phyloP scores from a whole-genome alignment of 2,888 invertebrate genomes.

The Oscheius myriophilus region DNA sequence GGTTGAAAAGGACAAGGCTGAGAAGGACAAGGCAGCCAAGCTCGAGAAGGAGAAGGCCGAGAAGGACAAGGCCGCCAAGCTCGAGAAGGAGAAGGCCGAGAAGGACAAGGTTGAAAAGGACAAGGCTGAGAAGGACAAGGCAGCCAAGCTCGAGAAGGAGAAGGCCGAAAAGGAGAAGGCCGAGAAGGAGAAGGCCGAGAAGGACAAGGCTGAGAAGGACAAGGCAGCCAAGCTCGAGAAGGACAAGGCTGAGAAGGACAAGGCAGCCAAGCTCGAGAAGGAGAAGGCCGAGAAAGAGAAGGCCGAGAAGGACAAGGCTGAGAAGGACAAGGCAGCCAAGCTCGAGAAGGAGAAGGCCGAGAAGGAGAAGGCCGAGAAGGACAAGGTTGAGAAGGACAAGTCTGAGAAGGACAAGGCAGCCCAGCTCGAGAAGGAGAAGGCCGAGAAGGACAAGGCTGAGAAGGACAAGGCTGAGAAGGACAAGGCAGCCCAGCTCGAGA shows the following conservation, averaged over 20 bases:
- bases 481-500: conserved; percentile 13
- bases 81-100: conserved; percentile 17
- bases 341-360: conserved; percentile 17
- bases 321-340: conserved; percentile 1
- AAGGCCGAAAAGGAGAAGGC: conserved; percentile 17
- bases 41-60: conserved; percentile 12
- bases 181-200: conserved; percentile 6
- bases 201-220: conserved; percentile 10
- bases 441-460: conserved; percentile 16
- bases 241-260: conserved; percentile 8
- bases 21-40: conserved; percentile 2
- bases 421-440: conserved; percentile 9
- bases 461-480: conserved; percentile 8
- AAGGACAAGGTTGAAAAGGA: conserved; percentile 8
- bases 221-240: conserved; percentile 14
- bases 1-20: conserved; percentile 13
- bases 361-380: conserved; percentile 9
- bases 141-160: conserved; percentile 5
- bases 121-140: conserved; percentile 19
- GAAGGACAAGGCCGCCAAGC: conserved; percentile 14
- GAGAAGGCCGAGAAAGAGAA: conserved; percentile 15
- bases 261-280: conserved; percentile 11
- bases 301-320: conserved; percentile 20
- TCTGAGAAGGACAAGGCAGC: conserved; percentile 5
- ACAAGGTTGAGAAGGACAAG: conserved; percentile 13